These are phyloP conservation scores for Oreohelix idahoensis DNA, from an alignment of 1,140 invertebrate genomes.

Conservation along the genomic window DNA sequence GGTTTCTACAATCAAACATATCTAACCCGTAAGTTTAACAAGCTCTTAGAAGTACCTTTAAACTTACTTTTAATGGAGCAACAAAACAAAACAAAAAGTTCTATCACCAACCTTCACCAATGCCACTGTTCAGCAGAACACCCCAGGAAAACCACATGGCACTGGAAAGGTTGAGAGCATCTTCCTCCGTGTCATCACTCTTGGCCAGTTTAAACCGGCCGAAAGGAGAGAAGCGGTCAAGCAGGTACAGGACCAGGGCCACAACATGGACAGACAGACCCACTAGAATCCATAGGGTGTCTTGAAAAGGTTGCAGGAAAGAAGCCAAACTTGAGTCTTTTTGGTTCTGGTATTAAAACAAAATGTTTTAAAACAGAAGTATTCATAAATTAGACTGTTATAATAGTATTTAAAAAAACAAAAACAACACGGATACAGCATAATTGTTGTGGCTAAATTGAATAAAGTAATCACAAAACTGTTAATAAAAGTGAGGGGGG, in stretches of 20 bases:
- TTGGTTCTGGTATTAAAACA: slow-evolving; percentile 80
- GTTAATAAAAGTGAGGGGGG: too few relatives aligned
- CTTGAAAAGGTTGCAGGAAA: slow-evolving; percentile 99
- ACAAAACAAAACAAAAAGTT: too few relatives aligned
- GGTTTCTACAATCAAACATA: too few relatives aligned
- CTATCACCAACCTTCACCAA: slow-evolving; percentile 91
- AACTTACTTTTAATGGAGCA: too few relatives aligned
- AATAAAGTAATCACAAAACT: too few relatives aligned
- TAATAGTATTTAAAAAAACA: too few relatives aligned
- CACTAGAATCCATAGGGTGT: slow-evolving; percentile 98
- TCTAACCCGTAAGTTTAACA: too few relatives aligned
- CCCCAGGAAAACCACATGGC: slow-evolving; percentile 99
- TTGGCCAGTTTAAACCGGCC: slow-evolving; percentile 84
- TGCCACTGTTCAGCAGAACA: slow-evolving; percentile 97
- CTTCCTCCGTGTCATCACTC: slow-evolving; percentile 91
- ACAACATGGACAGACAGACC: slow-evolving; percentile 98
- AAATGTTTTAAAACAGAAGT: too few relatives aligned
- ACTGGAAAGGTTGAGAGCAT: slow-evolving; percentile 96
- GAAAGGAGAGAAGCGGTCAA: slow-evolving; percentile 97
- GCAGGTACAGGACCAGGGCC: slow-evolving; percentile 93
- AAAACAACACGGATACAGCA: too few relatives aligned
- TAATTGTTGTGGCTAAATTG: too few relatives aligned
- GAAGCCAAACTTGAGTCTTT: slow-evolving; percentile 95
- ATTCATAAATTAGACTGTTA: too few relatives aligned
- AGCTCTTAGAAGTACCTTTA: too few relatives aligned